Base-by-base conservation (phyloP, 2,797 vertebrate genomes). In the Geotrypetes seraphini region DNA sequence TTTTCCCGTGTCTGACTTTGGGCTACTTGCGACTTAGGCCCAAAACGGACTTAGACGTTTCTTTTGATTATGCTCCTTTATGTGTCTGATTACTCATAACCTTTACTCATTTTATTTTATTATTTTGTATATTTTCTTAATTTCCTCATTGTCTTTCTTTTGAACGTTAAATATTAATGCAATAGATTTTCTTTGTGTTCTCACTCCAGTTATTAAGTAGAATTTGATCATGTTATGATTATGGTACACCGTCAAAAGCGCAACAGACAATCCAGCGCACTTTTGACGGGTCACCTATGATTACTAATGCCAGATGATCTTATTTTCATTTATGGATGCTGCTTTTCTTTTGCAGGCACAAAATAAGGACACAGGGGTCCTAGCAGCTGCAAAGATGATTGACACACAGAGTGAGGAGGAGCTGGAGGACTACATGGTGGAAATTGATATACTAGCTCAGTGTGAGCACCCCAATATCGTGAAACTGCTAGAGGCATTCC, bases 331-430 rank as follows among this genome's bases (percentile, higher is more conserved):
- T 12, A 12, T 4, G n/a, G 22, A n/a, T 7, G 12, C 23, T 12
- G 22, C 7, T 11, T 16, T 28, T 7, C 6, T 8, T 10, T 22
- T 8, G 12, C 25, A 80, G 77, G 70, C 41, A 0, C 66, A 52
- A 30, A 63, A 67, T 48, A 59, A 35, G 26, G 46, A 19, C 5
- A 65, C 54, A 1, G 63, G 57, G 7, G 19, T 8, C 1, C 6
- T 63, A 22, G 75, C 58, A 1, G 75, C 73, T 0, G 66, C 70
- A 16, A 78, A 80, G 37, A 64, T 79, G 26, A 78, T 79, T 10
- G 28, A 51, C 3, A 53, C 54, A 1, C 50, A 33, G 2, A 49
- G 37, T 1, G 75, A 78, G 51, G 77, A 79, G 24, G 70, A 80
- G 42, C 58, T 79, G 40, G 66, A 79, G 17, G 75, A 78, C n/a